phyloP scores from a whole-genome alignment of 2,113 vertebrate species.

The Microtus ochrogaster region DNA sequence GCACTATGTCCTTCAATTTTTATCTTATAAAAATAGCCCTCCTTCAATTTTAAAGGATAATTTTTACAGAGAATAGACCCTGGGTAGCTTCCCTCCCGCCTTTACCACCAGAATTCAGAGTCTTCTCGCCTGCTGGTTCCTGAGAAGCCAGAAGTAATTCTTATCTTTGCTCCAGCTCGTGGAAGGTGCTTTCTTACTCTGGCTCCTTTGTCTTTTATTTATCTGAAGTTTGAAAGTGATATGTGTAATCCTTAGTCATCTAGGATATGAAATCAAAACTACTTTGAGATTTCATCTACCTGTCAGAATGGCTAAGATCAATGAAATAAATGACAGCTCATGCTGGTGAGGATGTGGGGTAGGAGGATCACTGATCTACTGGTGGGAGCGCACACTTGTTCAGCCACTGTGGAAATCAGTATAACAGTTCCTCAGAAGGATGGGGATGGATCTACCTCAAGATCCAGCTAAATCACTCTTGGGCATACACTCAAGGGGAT shows the following conservation, averaged over 20 bases:
- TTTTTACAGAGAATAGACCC: background rate
- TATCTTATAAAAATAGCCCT: background rate
- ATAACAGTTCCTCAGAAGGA: background rate
- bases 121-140: background rate
- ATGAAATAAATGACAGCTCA: background rate
- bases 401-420: background rate
- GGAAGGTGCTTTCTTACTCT: background rate
- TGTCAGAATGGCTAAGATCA: background rate
- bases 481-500: background rate
- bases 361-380: background rate
- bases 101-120: background rate
- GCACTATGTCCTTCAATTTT: background rate
- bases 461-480: background rate
- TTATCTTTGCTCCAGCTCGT: background rate
- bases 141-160: background rate
- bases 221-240: background rate
- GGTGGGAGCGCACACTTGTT: background rate
- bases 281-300: background rate
- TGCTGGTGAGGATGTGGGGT: background rate
- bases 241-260: background rate
- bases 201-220: conserved; percentile 2
- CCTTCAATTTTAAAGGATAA: background rate
- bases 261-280: background rate
- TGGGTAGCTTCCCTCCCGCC: background rate
- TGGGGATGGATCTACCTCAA: background rate